Evolutionary conservation across 2,797 vertebrate species (phyloP).

Genomic region (Anabas testudineus): DNA sequence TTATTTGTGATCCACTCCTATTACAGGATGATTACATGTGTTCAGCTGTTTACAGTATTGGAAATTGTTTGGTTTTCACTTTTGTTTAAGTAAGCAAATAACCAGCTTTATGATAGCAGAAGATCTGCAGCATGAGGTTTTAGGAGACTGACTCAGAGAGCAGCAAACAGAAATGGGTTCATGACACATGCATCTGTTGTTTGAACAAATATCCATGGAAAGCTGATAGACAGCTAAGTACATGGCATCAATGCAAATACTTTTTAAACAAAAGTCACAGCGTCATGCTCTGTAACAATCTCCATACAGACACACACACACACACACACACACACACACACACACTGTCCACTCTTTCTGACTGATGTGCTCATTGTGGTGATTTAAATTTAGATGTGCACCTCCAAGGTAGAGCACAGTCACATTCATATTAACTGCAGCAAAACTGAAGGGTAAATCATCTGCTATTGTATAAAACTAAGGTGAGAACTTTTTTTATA

Average conservation of each 20-base stretch:
- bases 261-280: conserved; percentile 16
- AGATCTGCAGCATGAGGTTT: not conserved
- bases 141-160: not conserved
- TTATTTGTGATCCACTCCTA: too few relatives aligned
- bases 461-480: not conserved
- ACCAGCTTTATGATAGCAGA: not conserved
- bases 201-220: too few relatives aligned
- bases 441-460: not conserved
- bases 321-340: conserved; percentile 10
- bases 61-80: not conserved
- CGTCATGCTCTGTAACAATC: not conserved
- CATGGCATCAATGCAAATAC: conserved; percentile 72
- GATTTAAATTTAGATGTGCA: conserved; percentile 2
- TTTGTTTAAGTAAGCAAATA: not conserved
- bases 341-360: conserved; percentile 3
- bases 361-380: conserved; percentile 5
- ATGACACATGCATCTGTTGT: too few relatives aligned
- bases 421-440: conserved; percentile 12
- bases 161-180: too few relatives aligned
- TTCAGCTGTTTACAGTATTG: too few relatives aligned
- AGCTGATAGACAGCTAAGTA: too few relatives aligned
- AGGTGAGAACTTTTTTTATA: conserved; percentile 59
- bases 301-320: not conserved
- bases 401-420: conserved; percentile 20
- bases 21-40: too few relatives aligned